Evolutionary conservation across 2,113 vertebrate genomes (phyloP).

Genomic region (Grammatotria lemairii): DNA sequence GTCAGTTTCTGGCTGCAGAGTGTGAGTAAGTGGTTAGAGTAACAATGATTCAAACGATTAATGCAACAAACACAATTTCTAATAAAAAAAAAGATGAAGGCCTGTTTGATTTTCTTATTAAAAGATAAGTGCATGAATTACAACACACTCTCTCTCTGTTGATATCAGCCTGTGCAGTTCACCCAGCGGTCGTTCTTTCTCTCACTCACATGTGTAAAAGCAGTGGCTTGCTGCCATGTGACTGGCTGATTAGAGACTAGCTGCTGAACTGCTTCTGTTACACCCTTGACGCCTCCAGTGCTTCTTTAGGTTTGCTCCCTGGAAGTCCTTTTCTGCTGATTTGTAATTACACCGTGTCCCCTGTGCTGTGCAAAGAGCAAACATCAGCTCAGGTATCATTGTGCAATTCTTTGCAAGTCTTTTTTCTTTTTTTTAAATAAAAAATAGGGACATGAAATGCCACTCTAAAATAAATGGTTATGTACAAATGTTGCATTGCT

Average conservation of each 20-base stretch:
- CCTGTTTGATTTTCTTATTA: neutral
- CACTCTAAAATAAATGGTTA: neutral
- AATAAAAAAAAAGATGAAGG: neutral
- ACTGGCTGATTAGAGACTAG: neutral
- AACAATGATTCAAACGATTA: neutral
- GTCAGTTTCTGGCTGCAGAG: fast-evolving
- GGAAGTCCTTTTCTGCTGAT: neutral
- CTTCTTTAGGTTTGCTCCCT: fast-evolving
- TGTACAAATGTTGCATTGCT: fast-evolving
- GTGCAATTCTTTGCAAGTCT: fast-evolving
- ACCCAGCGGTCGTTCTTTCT: neutral
- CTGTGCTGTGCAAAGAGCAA: neutral
- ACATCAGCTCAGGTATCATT: neutral
- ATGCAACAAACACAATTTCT: neutral
- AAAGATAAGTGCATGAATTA: neutral
- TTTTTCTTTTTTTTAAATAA: fast-evolving
- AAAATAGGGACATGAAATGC: neutral
- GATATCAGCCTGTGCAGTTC: neutral
- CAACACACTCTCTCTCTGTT: neutral
- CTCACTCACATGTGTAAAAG: neutral
- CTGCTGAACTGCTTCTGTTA: neutral
- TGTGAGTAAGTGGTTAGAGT: neutral
- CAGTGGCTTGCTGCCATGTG: neutral
- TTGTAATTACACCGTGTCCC: neutral
- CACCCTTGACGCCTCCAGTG: neutral